Base-by-base conservation (phyloP, 30 jellyfish, hydroid and myxozoan genomes). In the Euphysa ruthae region DNA sequence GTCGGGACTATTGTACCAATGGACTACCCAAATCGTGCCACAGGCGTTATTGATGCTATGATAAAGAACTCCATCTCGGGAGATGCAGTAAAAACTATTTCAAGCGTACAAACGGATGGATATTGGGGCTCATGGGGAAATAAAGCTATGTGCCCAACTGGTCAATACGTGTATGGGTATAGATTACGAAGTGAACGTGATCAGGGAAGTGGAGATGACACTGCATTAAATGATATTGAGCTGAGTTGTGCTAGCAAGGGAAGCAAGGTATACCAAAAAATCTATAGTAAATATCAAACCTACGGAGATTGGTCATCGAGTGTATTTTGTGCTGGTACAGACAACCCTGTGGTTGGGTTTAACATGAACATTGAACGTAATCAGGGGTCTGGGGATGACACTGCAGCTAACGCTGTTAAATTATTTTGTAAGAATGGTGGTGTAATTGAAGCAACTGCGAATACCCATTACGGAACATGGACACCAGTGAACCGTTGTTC, bases 21-120 rank as follows among this genome's bases (percentile, higher is more conserved):
- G 43, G 69, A 56, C 14, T 56, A 56, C 43, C 69, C 69, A 18
- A 56, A 56, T 31, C 69, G 69, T 20, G 23, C 15, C 21, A 33
- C 54, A 56, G 60, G 60, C 23, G 7, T 46, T 46, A 46, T 46
- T 46, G 18, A 25, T 5, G 23, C 28, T 29, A 46, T 46, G 60
- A 46, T 46, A 46, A 25, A 46, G 18, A 29, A 46, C 23, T 46
- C 60, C 18, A 46, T 46, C 4, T 46, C 18, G 18, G 60, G 60
- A n/a, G 60, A 46, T 5, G 23, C 6, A 5, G 60, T 46, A 8
- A n/a, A 12, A 12, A 8, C n/a, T n/a, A 46, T 46, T 46, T 16
- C 23, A 29, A 46, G 60, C 60, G 23, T 29, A 46, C 60, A 46
- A 46, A 46, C 18, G 6, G 60, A 46, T 8, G 60, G 60, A 46